These are phyloP conservation scores for Leucoptera coffeella DNA, from an alignment of 2,888 invertebrate species.

Conservation along the genomic window DNA sequence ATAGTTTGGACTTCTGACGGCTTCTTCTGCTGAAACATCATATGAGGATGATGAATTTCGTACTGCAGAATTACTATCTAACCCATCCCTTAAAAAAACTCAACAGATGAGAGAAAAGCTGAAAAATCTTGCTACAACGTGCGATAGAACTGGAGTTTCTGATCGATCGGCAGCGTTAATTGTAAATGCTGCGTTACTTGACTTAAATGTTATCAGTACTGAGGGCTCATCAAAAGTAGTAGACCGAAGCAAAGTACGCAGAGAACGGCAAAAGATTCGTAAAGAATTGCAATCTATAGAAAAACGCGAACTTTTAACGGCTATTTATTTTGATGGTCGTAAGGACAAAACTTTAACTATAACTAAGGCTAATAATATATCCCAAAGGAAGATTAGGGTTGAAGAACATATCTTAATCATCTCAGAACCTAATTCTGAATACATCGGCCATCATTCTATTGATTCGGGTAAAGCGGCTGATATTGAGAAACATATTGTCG, in stretches of 20 bases:
- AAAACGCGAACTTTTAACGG: not conserved
- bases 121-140: not conserved
- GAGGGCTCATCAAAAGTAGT: conserved; percentile 7
- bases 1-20: not conserved
- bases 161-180: conserved; percentile 8
- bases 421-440: not conserved
- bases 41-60: not conserved
- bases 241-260: conserved; percentile 8
- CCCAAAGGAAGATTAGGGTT: not conserved
- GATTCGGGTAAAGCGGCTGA: not conserved
- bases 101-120: not conserved
- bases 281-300: conserved; percentile 2
- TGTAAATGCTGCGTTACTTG: conserved; percentile 7
- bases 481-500: not conserved
- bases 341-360: conserved; percentile 8
- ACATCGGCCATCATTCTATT: not conserved
- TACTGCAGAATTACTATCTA: not conserved
- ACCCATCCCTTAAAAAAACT: not conserved
- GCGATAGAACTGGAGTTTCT: conserved; percentile 7
- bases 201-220: conserved; percentile 7
- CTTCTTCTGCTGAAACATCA: not conserved
- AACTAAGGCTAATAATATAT: conserved; percentile 3
- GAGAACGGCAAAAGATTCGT: conserved; percentile 6
- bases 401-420: not conserved
- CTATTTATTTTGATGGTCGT: conserved; percentile 9